These are phyloP conservation scores for Hypena proboscidalis DNA, from an alignment of 2,888 invertebrate genomes.

Conservation along the genomic window DNA sequence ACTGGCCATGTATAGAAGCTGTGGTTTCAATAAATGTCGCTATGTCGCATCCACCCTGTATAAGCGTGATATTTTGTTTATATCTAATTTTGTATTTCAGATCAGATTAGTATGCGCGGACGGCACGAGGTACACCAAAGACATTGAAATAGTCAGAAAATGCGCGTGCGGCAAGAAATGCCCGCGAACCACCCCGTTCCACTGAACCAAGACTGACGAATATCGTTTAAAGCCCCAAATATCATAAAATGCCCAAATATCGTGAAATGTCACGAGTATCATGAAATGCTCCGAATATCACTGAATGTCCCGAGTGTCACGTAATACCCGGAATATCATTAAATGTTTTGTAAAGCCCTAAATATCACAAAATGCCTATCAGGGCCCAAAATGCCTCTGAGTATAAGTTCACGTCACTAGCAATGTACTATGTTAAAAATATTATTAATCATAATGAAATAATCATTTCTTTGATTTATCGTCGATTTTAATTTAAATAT, in stretches of 20 bases:
- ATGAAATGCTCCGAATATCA: not conserved
- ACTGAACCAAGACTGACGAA: slow-evolving; percentile 51
- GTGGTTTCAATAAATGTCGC: no score
- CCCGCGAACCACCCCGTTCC: slow-evolving; percentile 59
- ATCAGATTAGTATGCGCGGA: slow-evolving; percentile 96
- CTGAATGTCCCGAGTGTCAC: no score
- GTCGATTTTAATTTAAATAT: not conserved
- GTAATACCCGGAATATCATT: no score
- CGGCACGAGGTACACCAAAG: slow-evolving; percentile 97
- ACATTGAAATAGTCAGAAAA: slow-evolving; percentile 98
- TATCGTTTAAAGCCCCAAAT: slow-evolving; percentile 11
- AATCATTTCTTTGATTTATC: not conserved
- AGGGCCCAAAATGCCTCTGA: no score
- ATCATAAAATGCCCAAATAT: slow-evolving; percentile 3
- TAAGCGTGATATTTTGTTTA: no score
- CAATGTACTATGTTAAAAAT: not conserved
- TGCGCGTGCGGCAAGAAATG: slow-evolving; percentile 98
- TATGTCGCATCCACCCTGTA: no score
- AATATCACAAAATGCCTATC: slow-evolving; percentile 6
- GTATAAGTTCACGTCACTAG: no score
- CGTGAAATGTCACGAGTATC: not conserved
- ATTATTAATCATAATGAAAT: not conserved
- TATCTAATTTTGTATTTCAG: slow-evolving; percentile 69
- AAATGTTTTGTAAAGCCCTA: not conserved
- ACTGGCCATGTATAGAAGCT: no score